Conservation (phyloP, 1,140 invertebrate genomes). For the Nasonia giraulti region DNA sequence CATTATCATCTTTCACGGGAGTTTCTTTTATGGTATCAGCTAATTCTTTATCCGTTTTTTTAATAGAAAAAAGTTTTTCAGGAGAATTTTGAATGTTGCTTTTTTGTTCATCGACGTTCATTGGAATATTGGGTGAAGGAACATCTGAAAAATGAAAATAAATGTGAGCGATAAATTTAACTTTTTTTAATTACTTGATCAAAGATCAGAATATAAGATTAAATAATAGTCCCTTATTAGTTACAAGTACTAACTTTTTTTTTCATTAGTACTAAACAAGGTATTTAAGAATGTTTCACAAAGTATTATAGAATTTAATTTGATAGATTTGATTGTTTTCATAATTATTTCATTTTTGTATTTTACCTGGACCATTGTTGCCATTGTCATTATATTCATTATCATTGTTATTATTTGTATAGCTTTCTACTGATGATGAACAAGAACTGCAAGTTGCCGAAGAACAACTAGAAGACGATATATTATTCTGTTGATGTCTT, state of each 20-base stretch:
- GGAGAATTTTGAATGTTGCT: background rate
- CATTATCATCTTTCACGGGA: conserved; percentile 31
- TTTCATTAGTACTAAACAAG: no score
- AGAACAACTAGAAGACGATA: conserved; percentile 17
- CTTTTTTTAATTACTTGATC: no score
- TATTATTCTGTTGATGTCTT: conserved; percentile 2
- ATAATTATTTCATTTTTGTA: background rate
- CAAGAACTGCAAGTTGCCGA: conserved; percentile 7
- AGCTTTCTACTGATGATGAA: conserved; percentile 11
- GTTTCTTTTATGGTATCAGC: conserved; percentile 16
- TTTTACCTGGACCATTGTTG: background rate
- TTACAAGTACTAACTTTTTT: no score
- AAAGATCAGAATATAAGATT: no score
- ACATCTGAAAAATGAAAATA: background rate
- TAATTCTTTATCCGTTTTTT: conserved; percentile 31
- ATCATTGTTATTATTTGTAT: background rate
- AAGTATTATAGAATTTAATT: no score
- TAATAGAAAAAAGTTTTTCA: conserved; percentile 25
- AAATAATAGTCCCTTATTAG: no score
- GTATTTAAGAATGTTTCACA: no score
- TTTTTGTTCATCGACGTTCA: background rate
- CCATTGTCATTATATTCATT: background rate
- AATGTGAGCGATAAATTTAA: background rate
- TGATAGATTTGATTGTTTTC: no score
- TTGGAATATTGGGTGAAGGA: background rate